Base-by-base conservation (phyloP, 2,888 invertebrate genomes). In the Morinoia aosen region DNA sequence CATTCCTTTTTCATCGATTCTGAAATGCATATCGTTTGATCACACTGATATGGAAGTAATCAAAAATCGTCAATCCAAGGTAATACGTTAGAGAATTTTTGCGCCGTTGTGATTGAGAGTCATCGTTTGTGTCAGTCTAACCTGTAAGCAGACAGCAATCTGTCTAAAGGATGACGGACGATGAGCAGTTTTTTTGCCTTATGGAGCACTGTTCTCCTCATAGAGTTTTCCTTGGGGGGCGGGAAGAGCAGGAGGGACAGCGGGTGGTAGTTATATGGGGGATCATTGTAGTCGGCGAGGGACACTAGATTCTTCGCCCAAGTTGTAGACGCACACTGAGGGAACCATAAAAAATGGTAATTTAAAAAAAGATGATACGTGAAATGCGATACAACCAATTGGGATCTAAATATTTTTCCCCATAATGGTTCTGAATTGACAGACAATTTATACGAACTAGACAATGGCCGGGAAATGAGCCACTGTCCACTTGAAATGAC, bases 101-200 rank as follows among this genome's bases (percentile, higher is more conserved):
- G 58, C 58, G 25, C 64, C 64, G 25, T 25, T 19, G 12, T 25
- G 25, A 10, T 64, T 64, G 64, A 19, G 25, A 64, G 25, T 5
- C 64, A n/a, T n/a, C n/a, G n/a, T n/a, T n/a, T n/a, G n/a, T 25
- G 33, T 33, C 16, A 16, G 33, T 33, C 93, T 76, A 39, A 96
- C 96, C 96, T 94, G 91, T 96, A 96, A 16, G 96, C 96, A 2
- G 96, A 96, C 16, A 96, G 91, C 16, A 96, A 57, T 56, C 96
- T 76, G 25, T 96, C 96, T n/a, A 96, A 64, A n/a, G 96, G 96
- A 91, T 96, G 96, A 40, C 96, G 93, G 39, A 96, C 96, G 40
- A 96, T 95, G 40, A 96, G 94, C 58, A 96, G 95, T 40, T 64
- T 95, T 48, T 76, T 91, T 25, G 96, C 58, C 40, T 5, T 48